Evolutionary conservation across 2,797 vertebrate genomes (phyloP), one percentile per base, ranked within the genome.

Genomic region (Linurgus olivaceus): DNA sequence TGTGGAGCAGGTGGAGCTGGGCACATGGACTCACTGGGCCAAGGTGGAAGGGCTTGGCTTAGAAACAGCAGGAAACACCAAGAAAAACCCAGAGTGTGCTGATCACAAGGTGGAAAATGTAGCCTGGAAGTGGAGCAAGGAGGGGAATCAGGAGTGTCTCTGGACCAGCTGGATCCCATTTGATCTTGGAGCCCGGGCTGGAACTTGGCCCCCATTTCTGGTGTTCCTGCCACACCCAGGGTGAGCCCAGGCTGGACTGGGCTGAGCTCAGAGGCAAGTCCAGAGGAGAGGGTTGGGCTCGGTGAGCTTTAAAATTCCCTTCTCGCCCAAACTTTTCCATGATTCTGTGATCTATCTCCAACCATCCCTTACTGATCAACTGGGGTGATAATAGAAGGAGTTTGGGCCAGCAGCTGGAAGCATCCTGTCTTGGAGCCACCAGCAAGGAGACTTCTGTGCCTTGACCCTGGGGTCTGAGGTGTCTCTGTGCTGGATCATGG

Each of bases 361-460:
- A 18, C 35, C 45, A 86, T 45, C 33, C 16, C 24, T 25, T 40
- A 61, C 2, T 29, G 9, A 5, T 52, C 25, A 33, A 11, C 29
- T 82, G 40, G 24, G 33, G 9, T 1, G 1, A 15, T 2, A 8
- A 9, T 0, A 11, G n/a, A 72, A 67, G 47, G 42, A 11, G 2
- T 42, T 78, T 72, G 29, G 13, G 6, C 17, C 66, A 28, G 21
- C 51, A 66, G 12, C 20, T 58, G 79, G 74, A 44, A 55, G 11
- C 10, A 59, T 31, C 28, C 20, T 2, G 0, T 24, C 42, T 25
- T 61, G 59, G 52, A 58, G 29, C 18, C 37, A 42, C 52, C 61
- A 83, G 26, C n/a, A 51, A 42, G 59, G 68, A 77, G 14, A 47
- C 2, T 4, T 11, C 31, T 70, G 35, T 66, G 24, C 13, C 18